A percentile compares a stretch with the other conserved stretches of the same genome.
Conservation (phyloP, 2,797 vertebrate species). For the Acropternis orthonyx region DNA sequence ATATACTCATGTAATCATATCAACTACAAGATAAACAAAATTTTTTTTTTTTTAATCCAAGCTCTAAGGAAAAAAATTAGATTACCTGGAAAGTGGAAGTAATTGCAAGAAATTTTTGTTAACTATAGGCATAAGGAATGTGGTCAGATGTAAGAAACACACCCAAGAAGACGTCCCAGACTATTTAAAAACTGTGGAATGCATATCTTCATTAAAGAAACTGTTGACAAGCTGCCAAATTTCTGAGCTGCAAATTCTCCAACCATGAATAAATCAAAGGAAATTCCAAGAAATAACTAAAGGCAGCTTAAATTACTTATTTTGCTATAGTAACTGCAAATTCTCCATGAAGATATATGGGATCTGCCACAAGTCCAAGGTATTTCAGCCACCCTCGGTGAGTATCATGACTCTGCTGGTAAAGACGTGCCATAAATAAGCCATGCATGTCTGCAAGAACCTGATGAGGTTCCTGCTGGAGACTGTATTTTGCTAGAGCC, state of each 20-base stretch:
- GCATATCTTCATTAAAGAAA: constrained; percentile 13
- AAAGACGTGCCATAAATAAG: background rate
- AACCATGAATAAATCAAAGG: constrained; percentile 63
- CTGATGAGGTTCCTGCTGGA: background rate
- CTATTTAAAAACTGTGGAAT: constrained; percentile 57
- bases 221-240: constrained; percentile 56
- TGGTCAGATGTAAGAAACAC: constrained; percentile 34
- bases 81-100: background rate
- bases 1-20: background rate
- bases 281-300: constrained; percentile 61
- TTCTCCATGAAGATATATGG: constrained; percentile 13
- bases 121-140: constrained; percentile 10
- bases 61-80: background rate
- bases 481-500: background rate
- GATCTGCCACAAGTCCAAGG: constrained; percentile 9
- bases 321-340: constrained; percentile 49
- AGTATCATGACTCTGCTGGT: background rate
- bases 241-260: constrained; percentile 47
- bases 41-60: background rate
- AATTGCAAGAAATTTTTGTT: background rate
- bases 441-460: background rate
- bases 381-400: background rate
- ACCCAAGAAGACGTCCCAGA: background rate
- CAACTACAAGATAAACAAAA: background rate
- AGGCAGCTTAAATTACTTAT: constrained; percentile 24